Base-by-base conservation (phyloP, 2,888 invertebrate genomes). In the Agrotis clavis region DNA sequence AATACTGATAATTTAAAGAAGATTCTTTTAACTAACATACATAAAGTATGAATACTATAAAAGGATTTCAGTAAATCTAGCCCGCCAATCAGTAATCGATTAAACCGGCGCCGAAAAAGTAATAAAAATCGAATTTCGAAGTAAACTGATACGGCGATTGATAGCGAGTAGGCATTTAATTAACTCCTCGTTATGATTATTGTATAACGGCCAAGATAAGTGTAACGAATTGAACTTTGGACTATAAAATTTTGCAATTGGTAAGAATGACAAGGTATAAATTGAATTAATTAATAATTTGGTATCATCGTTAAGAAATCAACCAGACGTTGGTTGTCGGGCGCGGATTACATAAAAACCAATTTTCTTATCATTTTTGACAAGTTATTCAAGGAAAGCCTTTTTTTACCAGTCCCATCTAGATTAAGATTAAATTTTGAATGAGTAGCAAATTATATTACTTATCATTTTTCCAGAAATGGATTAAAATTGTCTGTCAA, bases 41-140 rank as follows among this genome's bases (percentile, higher is more conserved):
- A n/a, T 35, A 35, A 35, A 35, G 41, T 41, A 59, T 71, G 30
- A 57, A 5, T 71, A 19, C 1, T 3, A 25, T 19, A 13, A 60
- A 79, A 48, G 51, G 60, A 79, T 74, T 48, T 71, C 11, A n/a
- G 3, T 19, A 60, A 71, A 54, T 78, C 35, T 14, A 53, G 7
- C 47, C 21, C 18, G 3, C 19, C 18, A 59, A 70, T 59, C 59
- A n/a, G 14, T 70, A 35, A 78, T 47, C 19, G 35, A 16, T 18
- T 71, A 78, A 79, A 78, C 48, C 9, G 79, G 59, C 73, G 73
- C 79, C 79, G 79, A 71, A 71, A 67, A 47, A n/a, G 16, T 18
- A 79, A 53, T 71, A 54, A 72, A 68, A 54, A 41, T 41, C 9
- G 25, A n/a, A 79, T 21, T 74, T 71, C 72, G 18, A 19, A 30